Evolutionary conservation across 2,113 vertebrate genomes (phyloP).

Genomic region (Gadus macrocephalus): DNA sequence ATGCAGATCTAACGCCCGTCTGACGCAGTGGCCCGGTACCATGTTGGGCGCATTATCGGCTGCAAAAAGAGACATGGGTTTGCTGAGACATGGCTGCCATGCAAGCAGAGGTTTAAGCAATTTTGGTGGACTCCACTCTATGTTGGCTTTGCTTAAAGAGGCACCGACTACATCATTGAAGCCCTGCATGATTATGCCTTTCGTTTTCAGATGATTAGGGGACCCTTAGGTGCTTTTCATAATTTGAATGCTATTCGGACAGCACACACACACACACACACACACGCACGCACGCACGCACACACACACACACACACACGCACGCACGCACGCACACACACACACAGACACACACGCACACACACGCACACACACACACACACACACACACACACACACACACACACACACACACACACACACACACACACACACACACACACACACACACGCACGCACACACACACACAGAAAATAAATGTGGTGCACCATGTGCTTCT

Average conservation of each 20-base stretch:
- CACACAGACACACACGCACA: slow-evolving; percentile 18
- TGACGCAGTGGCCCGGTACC: neutral
- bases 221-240: too few relatives aligned
- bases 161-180: too few relatives aligned
- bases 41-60: neutral
- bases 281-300: neutral
- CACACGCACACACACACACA: slow-evolving; percentile 4
- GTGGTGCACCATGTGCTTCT: slow-evolving; percentile 47
- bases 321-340: slow-evolving; percentile 2
- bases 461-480: slow-evolving; percentile 22
- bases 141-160: too few relatives aligned
- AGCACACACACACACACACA: neutral
- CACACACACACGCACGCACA: neutral
- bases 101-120: too few relatives aligned
- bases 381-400: slow-evolving; percentile 2
- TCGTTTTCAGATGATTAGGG: too few relatives aligned
- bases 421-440: slow-evolving; percentile 8
- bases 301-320: slow-evolving; percentile 19
- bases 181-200: too few relatives aligned
- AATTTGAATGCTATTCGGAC: neutral
- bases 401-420: slow-evolving; percentile 7
- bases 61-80: neutral
- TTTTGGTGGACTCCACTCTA: too few relatives aligned
- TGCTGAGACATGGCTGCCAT: neutral
- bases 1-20: slow-evolving; percentile 30